Percentiles rank a stretch among this genome's conserved stretches.
phyloP scores from a whole-genome alignment of 2,888 invertebrate species.

The Nemotelus nigrinus region DNA sequence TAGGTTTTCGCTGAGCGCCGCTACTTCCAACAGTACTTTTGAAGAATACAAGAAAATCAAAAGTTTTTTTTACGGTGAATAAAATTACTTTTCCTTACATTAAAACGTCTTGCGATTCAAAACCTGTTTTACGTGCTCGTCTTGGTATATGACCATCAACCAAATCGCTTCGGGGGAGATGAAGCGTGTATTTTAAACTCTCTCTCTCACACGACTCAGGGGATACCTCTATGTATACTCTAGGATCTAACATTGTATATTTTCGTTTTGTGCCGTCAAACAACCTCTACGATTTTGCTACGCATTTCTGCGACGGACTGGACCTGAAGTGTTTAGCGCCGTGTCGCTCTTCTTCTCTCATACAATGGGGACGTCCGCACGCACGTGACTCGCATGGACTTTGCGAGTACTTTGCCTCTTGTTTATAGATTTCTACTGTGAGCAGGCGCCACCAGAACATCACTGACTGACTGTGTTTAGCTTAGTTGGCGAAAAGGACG shows the following conservation, averaged over 20 bases:
- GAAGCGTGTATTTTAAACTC: conserved; percentile 12
- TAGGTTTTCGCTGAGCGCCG: conserved; percentile 5
- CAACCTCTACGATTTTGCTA: conserved; percentile 1
- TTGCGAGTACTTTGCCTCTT: not conserved
- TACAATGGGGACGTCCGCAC: not conserved
- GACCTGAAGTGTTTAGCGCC: conserved; percentile 26
- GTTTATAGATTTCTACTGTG: not conserved
- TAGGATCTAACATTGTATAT: conserved; percentile 37
- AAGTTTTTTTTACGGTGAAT: conserved; percentile 47
- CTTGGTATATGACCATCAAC: conserved; percentile 43
- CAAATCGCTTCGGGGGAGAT: conserved; percentile 44
- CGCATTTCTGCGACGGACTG: conserved; percentile 5
- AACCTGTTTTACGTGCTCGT: conserved; percentile 48
- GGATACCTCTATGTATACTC: conserved; percentile 1
- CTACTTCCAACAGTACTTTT: conserved; percentile 34
- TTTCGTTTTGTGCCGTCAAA: conserved; percentile 41
- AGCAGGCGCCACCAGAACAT: conserved; percentile 46
- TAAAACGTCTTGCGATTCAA: conserved; percentile 48
- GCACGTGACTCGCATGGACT: conserved; percentile 10
- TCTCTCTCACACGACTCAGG: conserved; percentile 24
- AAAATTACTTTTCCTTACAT: conserved; percentile 50
- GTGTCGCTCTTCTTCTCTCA: conserved; percentile 17
- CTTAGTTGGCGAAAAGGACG: conserved; percentile 26
- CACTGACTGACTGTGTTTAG: conserved; percentile 51
- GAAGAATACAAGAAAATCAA: conserved; percentile 50